Evolutionary conservation across 92 coral and sea anemone genomes (phyloP).

Genomic region (Nematostella vectensis): DNA sequence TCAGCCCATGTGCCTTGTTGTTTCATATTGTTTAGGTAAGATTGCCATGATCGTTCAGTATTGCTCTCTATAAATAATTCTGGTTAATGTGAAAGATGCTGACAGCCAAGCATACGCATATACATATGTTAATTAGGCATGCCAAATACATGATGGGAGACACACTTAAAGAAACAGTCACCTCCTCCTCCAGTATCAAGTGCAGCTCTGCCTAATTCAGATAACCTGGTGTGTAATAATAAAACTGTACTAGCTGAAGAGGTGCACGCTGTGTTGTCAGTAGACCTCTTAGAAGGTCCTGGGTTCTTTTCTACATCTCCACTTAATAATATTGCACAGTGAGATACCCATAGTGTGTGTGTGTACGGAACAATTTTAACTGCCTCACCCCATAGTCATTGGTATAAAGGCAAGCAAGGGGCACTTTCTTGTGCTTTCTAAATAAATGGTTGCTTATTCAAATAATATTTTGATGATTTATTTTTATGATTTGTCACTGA

Average conservation of each 20-base stretch:
- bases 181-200: slow-evolving; percentile 43
- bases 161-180: slow-evolving; percentile 41
- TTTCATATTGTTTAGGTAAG: slow-evolving; percentile 31
- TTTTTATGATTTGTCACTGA: background rate
- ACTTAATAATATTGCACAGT: slow-evolving; percentile 12
- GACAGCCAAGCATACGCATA: slow-evolving; percentile 33
- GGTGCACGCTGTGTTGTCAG: background rate
- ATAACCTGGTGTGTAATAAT: slow-evolving; percentile 26
- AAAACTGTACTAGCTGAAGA: background rate
- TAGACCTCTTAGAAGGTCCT: slow-evolving; percentile 24
- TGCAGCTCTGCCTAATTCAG: slow-evolving; percentile 18
- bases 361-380: too few species aligned
- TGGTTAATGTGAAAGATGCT: slow-evolving; percentile 44
- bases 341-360: background rate
- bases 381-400: background rate
- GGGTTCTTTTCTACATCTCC: slow-evolving; percentile 41
- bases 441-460: background rate
- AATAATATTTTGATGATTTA: background rate
- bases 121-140: slow-evolving; percentile 25
- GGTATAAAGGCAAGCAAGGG: background rate
- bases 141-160: slow-evolving; percentile 49
- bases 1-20: slow-evolving; percentile 57
- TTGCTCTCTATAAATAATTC: slow-evolving; percentile 49
- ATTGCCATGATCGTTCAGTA: slow-evolving; percentile 44
- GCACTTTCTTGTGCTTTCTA: slow-evolving; percentile 1